Evolutionary conservation across 2,113 vertebrate species (phyloP).

Genomic region (Cairina moschata): DNA sequence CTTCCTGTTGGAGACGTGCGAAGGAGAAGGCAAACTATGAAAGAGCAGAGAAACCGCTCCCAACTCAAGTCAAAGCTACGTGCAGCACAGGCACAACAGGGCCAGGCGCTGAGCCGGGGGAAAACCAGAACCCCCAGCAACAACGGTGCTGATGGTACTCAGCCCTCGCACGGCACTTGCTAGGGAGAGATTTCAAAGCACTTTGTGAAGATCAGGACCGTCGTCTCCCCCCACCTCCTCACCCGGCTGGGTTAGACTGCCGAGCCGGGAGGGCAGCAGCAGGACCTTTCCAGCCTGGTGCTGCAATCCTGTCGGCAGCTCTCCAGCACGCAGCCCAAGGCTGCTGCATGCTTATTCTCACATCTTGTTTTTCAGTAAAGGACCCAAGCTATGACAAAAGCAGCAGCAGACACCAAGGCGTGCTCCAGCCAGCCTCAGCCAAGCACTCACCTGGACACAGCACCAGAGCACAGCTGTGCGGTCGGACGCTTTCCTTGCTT

Average conservation of each 20-base stretch:
- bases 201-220: neutral
- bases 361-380: neutral
- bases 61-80: neutral
- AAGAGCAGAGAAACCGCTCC: constrained; percentile 33
- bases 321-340: neutral
- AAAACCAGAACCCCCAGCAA: neutral
- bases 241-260: neutral
- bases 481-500: fast-evolving
- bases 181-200: neutral
- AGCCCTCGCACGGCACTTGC: neutral
- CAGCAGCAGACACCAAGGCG: neutral
- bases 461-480: fast-evolving
- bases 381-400: neutral
- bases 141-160: fast-evolving
- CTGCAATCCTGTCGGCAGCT: neutral
- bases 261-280: neutral
- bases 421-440: neutral
- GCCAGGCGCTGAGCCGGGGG: fast-evolving
- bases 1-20: constrained; percentile 61
- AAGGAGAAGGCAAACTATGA: constrained; percentile 66
- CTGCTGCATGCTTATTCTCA: neutral
- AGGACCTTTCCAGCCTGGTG: fast-evolving
- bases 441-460: neutral
- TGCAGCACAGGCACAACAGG: neutral
- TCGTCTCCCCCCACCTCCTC: neutral